These are phyloP conservation scores for Patiria miniata DNA, from an alignment of 35 echinoderm and acorn worm species.

Conservation along the genomic window DNA sequence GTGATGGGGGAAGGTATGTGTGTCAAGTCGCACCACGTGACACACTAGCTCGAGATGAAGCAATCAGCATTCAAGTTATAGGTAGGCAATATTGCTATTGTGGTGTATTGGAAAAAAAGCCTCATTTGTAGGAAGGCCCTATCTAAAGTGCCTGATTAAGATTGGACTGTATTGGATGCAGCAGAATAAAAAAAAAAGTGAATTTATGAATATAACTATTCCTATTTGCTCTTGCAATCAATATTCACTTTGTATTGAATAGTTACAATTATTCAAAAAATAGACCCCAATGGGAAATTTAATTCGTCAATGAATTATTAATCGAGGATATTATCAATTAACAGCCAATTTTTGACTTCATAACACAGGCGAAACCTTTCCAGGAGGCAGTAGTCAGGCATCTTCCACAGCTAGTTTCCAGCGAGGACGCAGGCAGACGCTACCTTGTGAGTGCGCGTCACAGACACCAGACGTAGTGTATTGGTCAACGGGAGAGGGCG, in stretches of 20 bases:
- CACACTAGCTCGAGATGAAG: neutral
- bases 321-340: too few species aligned
- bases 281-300: too few species aligned
- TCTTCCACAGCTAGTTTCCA: neutral
- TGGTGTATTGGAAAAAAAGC: too few species aligned
- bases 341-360: too few species aligned
- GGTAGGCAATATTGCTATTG: neutral
- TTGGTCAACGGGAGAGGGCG: slow-evolving; percentile 4
- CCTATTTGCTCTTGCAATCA: too few species aligned
- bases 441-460: neutral
- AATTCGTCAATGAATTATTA: too few species aligned
- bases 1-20: neutral
- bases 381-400: neutral
- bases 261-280: too few species aligned
- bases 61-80: neutral
- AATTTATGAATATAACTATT: too few species aligned
- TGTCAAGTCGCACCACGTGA: neutral
- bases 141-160: too few species aligned
- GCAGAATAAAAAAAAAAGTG: too few species aligned
- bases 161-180: too few species aligned
- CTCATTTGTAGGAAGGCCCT: neutral
- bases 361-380: neutral
- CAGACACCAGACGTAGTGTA: neutral
- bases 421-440: neutral
- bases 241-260: too few species aligned